phyloP scores from a whole-genome alignment of 2,888 invertebrate genomes.

The Luperina testacea region DNA sequence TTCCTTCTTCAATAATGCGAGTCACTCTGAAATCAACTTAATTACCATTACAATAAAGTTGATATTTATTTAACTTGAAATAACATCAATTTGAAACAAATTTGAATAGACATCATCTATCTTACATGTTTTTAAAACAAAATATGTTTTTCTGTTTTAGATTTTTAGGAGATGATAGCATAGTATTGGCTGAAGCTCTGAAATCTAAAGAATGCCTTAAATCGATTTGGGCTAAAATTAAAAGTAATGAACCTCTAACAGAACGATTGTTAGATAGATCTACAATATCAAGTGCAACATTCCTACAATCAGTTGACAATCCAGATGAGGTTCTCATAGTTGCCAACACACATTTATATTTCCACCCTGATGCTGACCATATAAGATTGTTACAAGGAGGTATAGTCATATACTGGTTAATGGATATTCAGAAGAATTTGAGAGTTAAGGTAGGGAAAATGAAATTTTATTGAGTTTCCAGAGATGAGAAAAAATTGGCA shows the following conservation, averaged over 20 bases:
- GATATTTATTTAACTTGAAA: too few species aligned
- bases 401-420: constrained; percentile 92
- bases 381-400: constrained; percentile 96
- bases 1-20: too few species aligned
- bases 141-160: constrained; percentile 72
- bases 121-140: neutral
- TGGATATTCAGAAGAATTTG: constrained; percentile 87
- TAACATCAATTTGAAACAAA: too few species aligned
- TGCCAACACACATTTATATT: constrained; percentile 98
- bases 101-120: neutral
- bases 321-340: constrained; percentile 91
- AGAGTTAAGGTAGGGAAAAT: constrained; percentile 75
- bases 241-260: constrained; percentile 89
- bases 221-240: constrained; percentile 91
- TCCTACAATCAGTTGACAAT: constrained; percentile 90
- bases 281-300: constrained; percentile 92
- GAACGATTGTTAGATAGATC: constrained; percentile 91
- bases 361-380: constrained; percentile 97
- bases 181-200: constrained; percentile 91
- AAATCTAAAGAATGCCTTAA: constrained; percentile 87
- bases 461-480: neutral
- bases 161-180: constrained; percentile 86
- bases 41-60: too few species aligned
- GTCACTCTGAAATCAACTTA: too few species aligned
- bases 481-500: neutral